phyloP scores from a whole-genome alignment of 2,113 vertebrate genomes.

The Aptenodytes forsteri region DNA sequence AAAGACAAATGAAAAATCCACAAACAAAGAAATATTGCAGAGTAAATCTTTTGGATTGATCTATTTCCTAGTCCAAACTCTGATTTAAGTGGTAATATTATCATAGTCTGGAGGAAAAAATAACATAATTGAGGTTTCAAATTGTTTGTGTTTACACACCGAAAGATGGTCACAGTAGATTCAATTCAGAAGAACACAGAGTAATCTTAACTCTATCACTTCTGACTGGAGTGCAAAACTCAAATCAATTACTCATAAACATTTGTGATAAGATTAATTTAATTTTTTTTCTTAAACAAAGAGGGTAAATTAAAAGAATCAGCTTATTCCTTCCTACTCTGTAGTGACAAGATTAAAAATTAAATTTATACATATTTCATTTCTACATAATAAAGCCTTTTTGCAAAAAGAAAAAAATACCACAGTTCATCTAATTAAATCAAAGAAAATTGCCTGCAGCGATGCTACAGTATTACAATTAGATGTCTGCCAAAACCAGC shows the following conservation, averaged over 20 bases:
- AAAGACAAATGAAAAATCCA: background rate
- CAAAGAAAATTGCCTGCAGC: conserved; percentile 83
- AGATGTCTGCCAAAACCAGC: conserved; percentile 78
- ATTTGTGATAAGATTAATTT: conserved; percentile 80
- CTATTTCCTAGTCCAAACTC: background rate
- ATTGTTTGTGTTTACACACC: background rate
- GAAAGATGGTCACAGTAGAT: background rate
- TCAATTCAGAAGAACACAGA: background rate
- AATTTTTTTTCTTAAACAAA: conserved; percentile 79
- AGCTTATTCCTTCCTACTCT: conserved; percentile 78
- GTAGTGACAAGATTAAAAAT: conserved; percentile 87
- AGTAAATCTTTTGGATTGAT: background rate
- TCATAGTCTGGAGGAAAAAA: background rate
- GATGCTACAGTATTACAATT: conserved; percentile 80
- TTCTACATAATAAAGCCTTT: conserved; percentile 85
- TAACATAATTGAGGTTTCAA: background rate
- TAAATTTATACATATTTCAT: conserved; percentile 88
- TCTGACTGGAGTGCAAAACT: conserved; percentile 60
- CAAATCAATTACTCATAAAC: conserved; percentile 81
- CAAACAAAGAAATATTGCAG: background rate
- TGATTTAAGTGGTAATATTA: background rate
- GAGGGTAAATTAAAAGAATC: conserved; percentile 83
- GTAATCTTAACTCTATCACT: conserved; percentile 59
- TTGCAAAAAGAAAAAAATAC: conserved; percentile 79
- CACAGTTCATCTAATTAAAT: conserved; percentile 87